Evolutionary conservation across 2,113 vertebrate genomes (phyloP).

Genomic region (Cinclus cinclus): DNA sequence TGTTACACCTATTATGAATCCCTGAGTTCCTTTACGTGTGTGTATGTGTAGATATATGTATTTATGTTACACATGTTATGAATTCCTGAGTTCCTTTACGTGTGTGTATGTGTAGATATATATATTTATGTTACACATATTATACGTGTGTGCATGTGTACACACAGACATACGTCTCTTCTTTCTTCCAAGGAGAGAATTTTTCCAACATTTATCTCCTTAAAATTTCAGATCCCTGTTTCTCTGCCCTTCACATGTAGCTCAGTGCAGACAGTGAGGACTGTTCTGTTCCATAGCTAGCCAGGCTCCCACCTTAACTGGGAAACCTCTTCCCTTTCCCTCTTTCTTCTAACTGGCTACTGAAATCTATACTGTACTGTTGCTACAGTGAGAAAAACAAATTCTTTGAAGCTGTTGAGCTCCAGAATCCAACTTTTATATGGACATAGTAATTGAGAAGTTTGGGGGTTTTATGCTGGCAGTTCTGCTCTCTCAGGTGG

Average conservation of each 20-base stretch:
- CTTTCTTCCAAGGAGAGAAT: neutral
- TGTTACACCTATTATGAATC: neutral
- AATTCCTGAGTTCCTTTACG: neutral
- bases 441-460: neutral
- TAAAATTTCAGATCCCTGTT: neutral
- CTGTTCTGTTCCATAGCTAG: accelerated
- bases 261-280: neutral
- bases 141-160: neutral
- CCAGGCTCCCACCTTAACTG: neutral
- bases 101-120: accelerated
- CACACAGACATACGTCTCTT: neutral
- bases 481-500: neutral
- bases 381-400: neutral
- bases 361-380: neutral
- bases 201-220: neutral
- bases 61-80: neutral
- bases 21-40: no score
- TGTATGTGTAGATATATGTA: neutral
- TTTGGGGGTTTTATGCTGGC: neutral
- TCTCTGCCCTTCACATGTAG: neutral
- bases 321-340: neutral
- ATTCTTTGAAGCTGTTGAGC: neutral
- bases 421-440: neutral
- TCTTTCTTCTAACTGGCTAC: neutral
- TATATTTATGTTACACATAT: neutral